Evolutionary conservation across 1,140 invertebrate genomes (phyloP), one percentile per base, ranked within the genome.

Genomic region (Platorchestia sp.): DNA sequence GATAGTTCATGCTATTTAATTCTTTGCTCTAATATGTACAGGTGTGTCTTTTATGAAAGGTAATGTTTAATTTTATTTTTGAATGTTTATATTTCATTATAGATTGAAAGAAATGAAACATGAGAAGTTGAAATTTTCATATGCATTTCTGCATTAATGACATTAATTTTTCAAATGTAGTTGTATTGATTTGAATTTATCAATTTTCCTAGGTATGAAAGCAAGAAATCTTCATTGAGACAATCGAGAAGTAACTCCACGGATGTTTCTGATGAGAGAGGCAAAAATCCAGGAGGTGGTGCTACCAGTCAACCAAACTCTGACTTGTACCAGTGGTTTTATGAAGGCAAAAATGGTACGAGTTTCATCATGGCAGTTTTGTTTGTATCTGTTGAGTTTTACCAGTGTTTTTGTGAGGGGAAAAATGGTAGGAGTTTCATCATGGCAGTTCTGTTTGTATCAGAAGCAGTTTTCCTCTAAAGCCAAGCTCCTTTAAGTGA

Each of bases 321-420:
- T 27, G 45, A 93, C 7, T 45, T 44, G 19, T 47, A 45, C 45
- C 91, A 93, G 40, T 93, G 91, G 91, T 93, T 93, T 45, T 93
- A 93, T 93, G 91, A 93, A 41, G 91, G 91, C 7, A 93, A 45
- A 47, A 93, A 93, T 93, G 91, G 91, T 93, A 45, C 14, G 45
- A 45, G 7, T 41, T 89, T 75, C 27, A 3, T 3, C 27, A n/a
- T n/a, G n/a, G n/a, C n/a, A n/a, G n/a, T n/a, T n/a, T n/a, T n/a
- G n/a, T n/a, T n/a, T n/a, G n/a, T n/a, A n/a, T n/a, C n/a, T n/a
- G n/a, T n/a, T n/a, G n/a, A n/a, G n/a, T n/a, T n/a, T n/a, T n/a
- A n/a, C n/a, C n/a, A n/a, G n/a, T n/a, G n/a, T n/a, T n/a, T n/a
- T n/a, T n/a, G n/a, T n/a, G n/a, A n/a, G n/a, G n/a, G n/a, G n/a